phyloP scores from a whole-genome alignment of 2,797 vertebrate genomes.

The Setipinna tenuifilis region DNA sequence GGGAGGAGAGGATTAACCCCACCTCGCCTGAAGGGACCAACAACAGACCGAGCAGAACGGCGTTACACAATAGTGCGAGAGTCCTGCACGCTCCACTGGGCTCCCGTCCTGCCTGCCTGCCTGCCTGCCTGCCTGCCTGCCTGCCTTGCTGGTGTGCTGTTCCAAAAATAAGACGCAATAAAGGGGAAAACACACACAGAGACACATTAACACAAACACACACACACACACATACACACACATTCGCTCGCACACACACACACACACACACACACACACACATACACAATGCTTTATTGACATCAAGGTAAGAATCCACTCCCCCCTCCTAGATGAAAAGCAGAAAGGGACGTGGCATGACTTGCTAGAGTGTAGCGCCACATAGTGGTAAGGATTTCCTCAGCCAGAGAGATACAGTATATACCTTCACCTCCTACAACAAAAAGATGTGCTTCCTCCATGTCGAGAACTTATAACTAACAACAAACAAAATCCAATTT shows the following conservation, averaged over 20 bases:
- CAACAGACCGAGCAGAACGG: slow-evolving; percentile 23
- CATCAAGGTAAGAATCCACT: slow-evolving; percentile 41
- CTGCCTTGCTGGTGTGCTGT: slow-evolving; percentile 21
- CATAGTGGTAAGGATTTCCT: background rate
- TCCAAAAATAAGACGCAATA: slow-evolving; percentile 54
- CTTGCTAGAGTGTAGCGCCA: background rate
- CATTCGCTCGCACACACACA: background rate
- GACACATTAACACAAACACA: slow-evolving; percentile 35
- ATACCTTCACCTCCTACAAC: background rate
- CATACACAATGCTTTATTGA: slow-evolving; percentile 46
- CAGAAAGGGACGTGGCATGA: background rate
- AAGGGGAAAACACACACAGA: slow-evolving; percentile 33
- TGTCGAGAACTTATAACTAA: too few species aligned
- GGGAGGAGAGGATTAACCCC: slow-evolving; percentile 46
- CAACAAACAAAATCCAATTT: too few species aligned
- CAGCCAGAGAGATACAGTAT: background rate
- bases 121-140: slow-evolving; percentile 40
- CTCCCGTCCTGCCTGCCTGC: slow-evolving; percentile 49
- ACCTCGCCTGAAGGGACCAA: slow-evolving; percentile 29
- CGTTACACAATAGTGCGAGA: slow-evolving; percentile 43
- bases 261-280: slow-evolving; percentile 24
- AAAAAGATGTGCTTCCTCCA: background rate
- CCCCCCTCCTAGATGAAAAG: slow-evolving; percentile 22
- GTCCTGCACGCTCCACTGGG: slow-evolving; percentile 32
- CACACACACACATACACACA: slow-evolving; percentile 12